Evolutionary conservation across 2,113 vertebrate species (phyloP), one percentile per base, ranked within the genome.

Genomic region (Pterocles burchelli): DNA sequence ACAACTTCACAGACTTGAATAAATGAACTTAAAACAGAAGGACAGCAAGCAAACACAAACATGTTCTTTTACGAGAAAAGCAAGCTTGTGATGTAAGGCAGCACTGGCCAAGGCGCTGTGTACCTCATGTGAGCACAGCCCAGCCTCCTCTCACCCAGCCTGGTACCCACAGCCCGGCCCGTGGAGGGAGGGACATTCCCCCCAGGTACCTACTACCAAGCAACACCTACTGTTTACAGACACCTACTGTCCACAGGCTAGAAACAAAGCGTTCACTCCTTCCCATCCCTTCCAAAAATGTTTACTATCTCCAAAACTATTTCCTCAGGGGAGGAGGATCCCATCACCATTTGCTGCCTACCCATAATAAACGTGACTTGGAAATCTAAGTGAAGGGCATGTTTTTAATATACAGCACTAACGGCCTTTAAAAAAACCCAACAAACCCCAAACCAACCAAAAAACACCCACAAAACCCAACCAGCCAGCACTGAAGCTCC

Each of bases 71-170:
- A 45, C 7, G 17, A 70, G 26, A 20, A 52, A 45, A 34, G 54
- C 26, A 36, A 24, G 8, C 19, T 26, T 22, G n/a, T 10, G 25
- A 46, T 17, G 6, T 11, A 21, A 26, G 29, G n/a, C 17, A 5
- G 19, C 2, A 12, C 1, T 0, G 1, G 59, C 43, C 14, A 6
- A 18, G 4, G 14, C 31, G 51, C 36, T 3, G 34, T 0, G 26
- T 8, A 22, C 43, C 58, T 29, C 52, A 5, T 13, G 41, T 13
- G 13, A 41, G 13, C 48, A 26, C 49, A 33, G n/a, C 17, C 31
- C 5, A 5, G 31, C 4, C 36, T 10, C 48, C 61, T 38, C 33
- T 11, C 74, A 48, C 41, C 9, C 26, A 17, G 10, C 38, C 9
- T 4, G 9, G 2, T 16, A 11, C 29, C 19, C 26, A 17, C 52